Conservation (phyloP, 2,113 vertebrate species). For the Dromiciops gliroides region DNA sequence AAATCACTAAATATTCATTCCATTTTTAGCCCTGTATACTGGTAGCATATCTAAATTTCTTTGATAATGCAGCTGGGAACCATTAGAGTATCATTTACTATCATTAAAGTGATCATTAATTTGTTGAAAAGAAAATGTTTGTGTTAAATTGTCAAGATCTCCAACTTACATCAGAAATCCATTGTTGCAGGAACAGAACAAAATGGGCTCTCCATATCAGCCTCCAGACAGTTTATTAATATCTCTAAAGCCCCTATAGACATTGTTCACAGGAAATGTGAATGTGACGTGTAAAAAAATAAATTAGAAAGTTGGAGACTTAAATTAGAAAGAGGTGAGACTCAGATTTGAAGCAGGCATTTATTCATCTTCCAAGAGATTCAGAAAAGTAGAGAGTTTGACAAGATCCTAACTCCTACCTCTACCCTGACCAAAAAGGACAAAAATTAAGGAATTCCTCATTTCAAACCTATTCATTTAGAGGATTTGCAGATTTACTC, state of each 20-base stretch:
- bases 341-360: slow-evolving; percentile 25
- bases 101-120: slow-evolving; percentile 53
- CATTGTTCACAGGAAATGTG: neutral
- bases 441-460: slow-evolving; percentile 33
- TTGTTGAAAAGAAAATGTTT: slow-evolving; percentile 48
- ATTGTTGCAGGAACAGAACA: slow-evolving; percentile 24
- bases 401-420: slow-evolving; percentile 27
- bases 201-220: slow-evolving; percentile 39
- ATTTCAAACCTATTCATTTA: slow-evolving; percentile 15
- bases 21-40: slow-evolving; percentile 40
- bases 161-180: slow-evolving; percentile 49
- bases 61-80: slow-evolving; percentile 41
- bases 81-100: slow-evolving; percentile 51
- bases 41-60: slow-evolving; percentile 37
- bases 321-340: slow-evolving; percentile 18
- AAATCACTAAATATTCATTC: slow-evolving; percentile 38
- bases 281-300: slow-evolving; percentile 28
- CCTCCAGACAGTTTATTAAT: slow-evolving; percentile 20
- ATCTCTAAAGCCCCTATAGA: neutral
- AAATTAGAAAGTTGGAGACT: neutral
- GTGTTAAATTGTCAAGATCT: slow-evolving; percentile 49
- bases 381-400: neutral
- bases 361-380: neutral
- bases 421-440: slow-evolving; percentile 26
- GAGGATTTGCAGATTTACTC: slow-evolving; percentile 42